Conservation (phyloP, 1,140 invertebrate species). For the Lordiphosa collinella region DNA sequence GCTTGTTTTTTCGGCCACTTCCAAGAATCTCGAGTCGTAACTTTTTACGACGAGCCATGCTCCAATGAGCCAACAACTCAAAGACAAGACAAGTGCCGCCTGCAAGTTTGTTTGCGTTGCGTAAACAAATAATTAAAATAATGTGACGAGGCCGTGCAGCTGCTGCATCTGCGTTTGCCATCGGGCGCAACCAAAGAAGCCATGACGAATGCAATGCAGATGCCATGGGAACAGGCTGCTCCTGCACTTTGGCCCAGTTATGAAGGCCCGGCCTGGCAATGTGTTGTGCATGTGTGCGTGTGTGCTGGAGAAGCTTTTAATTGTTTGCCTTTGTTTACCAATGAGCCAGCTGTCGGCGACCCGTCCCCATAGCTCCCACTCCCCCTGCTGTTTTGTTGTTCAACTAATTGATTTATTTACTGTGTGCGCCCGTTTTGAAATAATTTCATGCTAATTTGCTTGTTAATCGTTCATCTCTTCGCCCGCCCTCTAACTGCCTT, state of each 20-base stretch:
- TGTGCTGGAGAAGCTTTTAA: slow-evolving; percentile 56
- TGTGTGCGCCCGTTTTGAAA: slow-evolving; percentile 63
- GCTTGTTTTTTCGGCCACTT: slow-evolving; percentile 24
- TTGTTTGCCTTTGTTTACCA: slow-evolving; percentile 62
- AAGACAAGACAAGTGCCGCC: slow-evolving; percentile 48
- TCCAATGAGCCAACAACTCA: slow-evolving; percentile 3
- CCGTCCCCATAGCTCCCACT: background rate
- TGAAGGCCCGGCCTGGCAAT: slow-evolving; percentile 24
- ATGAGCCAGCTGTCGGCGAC: slow-evolving; percentile 60
- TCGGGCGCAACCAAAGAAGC: slow-evolving; percentile 28
- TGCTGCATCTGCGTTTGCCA: slow-evolving; percentile 58
- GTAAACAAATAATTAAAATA: slow-evolving; percentile 78
- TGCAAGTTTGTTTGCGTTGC: slow-evolving; percentile 62
- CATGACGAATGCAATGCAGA: slow-evolving; percentile 23
- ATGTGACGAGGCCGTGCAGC: slow-evolving; percentile 50
- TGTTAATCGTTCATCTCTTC: slow-evolving; percentile 54
- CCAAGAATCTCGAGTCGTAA: slow-evolving; percentile 43
- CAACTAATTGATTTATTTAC: slow-evolving; percentile 75
- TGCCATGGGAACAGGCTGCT: slow-evolving; percentile 37
- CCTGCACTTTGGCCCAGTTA: slow-evolving; percentile 43
- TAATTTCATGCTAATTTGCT: slow-evolving; percentile 75
- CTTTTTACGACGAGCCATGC: slow-evolving; percentile 53
- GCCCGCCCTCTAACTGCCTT: background rate
- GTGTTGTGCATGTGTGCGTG: slow-evolving; percentile 58
- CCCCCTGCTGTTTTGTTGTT: slow-evolving; percentile 39